phyloP scores from a whole-genome alignment of 2,113 vertebrate genomes.

The Jacana jacana region DNA sequence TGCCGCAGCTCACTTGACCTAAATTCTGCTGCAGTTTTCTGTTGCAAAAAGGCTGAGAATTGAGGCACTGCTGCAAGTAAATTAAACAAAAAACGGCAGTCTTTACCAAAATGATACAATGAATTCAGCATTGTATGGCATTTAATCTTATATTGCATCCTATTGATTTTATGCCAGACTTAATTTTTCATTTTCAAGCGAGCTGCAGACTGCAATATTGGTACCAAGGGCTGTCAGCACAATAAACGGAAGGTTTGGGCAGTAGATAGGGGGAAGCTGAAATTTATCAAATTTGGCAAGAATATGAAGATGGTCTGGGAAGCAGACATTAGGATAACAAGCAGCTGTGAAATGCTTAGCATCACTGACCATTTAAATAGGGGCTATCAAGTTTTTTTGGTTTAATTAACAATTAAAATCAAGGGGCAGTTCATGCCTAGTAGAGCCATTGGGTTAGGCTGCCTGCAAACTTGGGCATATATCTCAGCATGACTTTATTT shows the following conservation, averaged over 20 bases:
- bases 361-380: neutral
- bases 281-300: neutral
- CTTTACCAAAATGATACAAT: neutral
- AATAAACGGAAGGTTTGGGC: neutral
- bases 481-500: neutral
- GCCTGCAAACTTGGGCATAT: neutral
- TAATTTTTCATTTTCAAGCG: neutral
- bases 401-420: neutral
- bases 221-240: neutral
- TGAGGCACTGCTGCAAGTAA: neutral
- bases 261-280: neutral
- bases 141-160: neutral
- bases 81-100: neutral
- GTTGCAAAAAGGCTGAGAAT: neutral
- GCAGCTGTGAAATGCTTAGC: neutral
- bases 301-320: neutral
- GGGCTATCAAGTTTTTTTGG: neutral
- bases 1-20: neutral
- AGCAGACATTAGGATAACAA: neutral
- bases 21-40: slow-evolving; percentile 3
- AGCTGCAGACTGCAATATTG: neutral
- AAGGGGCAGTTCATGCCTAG: neutral
- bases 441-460: neutral
- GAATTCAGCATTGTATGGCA: neutral
- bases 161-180: neutral